Conservation (phyloP, 2,888 invertebrate species). For the Mechanitis messenoides region DNA sequence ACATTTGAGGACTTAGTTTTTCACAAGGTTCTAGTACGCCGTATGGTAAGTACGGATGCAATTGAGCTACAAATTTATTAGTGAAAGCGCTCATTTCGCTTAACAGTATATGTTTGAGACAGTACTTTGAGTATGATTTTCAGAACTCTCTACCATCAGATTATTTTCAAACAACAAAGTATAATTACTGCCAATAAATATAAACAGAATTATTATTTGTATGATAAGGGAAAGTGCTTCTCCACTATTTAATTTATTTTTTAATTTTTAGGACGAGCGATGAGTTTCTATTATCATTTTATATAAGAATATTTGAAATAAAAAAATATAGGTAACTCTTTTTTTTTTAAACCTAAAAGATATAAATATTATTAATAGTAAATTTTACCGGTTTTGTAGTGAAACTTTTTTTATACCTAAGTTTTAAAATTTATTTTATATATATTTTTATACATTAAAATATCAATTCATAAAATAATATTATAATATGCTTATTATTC, state of each 20-base stretch:
- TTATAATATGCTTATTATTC: background rate
- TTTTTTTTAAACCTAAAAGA: too few relatives aligned
- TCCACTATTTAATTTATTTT: background rate
- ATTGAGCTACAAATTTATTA: conserved; percentile 4
- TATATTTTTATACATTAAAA: background rate
- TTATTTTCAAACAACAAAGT: background rate
- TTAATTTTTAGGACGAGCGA: conserved; percentile 3
- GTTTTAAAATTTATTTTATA: too few relatives aligned
- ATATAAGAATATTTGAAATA: background rate
- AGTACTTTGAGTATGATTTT: background rate
- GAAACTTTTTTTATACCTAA: too few relatives aligned
- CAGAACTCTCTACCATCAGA: conserved; percentile 1
- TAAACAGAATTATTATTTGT: conserved; percentile 5
- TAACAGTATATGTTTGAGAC: too few relatives aligned
- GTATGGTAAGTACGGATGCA: conserved; percentile 51
- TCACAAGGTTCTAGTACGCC: conserved; percentile 63
- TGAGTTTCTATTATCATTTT: background rate
- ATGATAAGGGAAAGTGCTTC: conserved; percentile 3
- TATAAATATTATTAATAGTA: too few relatives aligned
- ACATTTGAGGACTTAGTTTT: conserved; percentile 57
- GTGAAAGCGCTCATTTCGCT: background rate
- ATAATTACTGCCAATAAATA: background rate
- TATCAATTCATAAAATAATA: background rate
- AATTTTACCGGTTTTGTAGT: too few relatives aligned
- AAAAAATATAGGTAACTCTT: too few relatives aligned